A percentile compares a stretch with the other conserved stretches of the same genome.
Evolutionary conservation across 2,113 vertebrate genomes (phyloP).

Genomic region (Xenotilapia flavipinnis): DNA sequence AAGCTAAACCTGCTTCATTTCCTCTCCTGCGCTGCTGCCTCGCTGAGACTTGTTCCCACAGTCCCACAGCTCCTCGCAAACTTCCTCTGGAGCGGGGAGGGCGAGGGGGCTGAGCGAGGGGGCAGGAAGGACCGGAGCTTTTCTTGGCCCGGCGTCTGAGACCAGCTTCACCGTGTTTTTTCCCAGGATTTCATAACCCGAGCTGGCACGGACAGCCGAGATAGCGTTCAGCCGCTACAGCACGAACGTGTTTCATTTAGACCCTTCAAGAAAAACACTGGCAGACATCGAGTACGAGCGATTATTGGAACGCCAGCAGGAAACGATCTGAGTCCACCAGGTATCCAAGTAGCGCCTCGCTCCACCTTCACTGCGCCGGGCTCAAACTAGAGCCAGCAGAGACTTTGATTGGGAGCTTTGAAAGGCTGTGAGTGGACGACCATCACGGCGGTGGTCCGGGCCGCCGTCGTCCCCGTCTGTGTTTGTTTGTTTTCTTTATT

Average conservation of each 20-base stretch:
- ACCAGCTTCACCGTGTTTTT: background rate
- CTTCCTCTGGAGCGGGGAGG: background rate
- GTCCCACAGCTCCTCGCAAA: background rate
- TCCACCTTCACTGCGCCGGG: background rate
- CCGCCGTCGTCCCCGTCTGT: accelerated
- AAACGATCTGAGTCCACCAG: background rate
- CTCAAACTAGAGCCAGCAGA: background rate
- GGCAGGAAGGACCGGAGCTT: background rate
- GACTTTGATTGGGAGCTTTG: background rate
- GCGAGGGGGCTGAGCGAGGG: background rate
- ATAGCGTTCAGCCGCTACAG: background rate
- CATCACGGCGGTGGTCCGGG: accelerated
- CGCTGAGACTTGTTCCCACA: background rate
- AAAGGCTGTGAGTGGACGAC: background rate
- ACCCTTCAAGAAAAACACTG: background rate
- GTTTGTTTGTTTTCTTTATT: accelerated
- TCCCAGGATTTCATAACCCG: background rate
- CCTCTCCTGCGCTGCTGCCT: background rate
- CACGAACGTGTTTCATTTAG: background rate
- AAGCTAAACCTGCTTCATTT: background rate
- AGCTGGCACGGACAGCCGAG: background rate
- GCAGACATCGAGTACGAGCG: accelerated
- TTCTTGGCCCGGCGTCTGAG: background rate
- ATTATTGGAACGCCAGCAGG: background rate
- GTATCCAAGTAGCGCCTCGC: background rate